Evolutionary conservation across 2,797 vertebrate genomes (phyloP), one percentile per base, ranked within the genome.

Genomic region (Notoglanidium macrostoma): DNA sequence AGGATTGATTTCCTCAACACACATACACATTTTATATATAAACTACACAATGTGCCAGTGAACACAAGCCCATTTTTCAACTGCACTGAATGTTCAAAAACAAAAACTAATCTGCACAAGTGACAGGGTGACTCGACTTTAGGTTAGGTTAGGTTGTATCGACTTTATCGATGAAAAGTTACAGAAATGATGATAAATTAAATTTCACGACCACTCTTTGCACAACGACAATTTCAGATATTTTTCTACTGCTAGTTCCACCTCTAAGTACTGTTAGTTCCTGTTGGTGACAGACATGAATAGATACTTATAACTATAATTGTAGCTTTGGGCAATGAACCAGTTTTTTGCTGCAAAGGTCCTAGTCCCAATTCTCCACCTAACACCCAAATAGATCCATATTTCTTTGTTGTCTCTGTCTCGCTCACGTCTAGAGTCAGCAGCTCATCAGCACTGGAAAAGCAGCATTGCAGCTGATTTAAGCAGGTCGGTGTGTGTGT

Each of bases 391-490:
- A 85, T 74, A 74, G 29, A 74, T 61, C 83, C 35, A 59, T 57
- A 85, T 46, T 59, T 44, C 35, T 57, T 40, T 40, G 40, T 40
- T 40, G 40, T 40, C 6, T 26, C 49, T 35, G 23, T 21, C 26
- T 49, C 26, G 54, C 55, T 76, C 70, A 76, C 17, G 11, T 21
- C 57, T 85, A 63, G 73, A 35, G 73, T 85, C 84, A 85, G 84
- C 79, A 89, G 54, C 67, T 73, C 83, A 68, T 86, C 74, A 85
- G 76, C 70, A 83, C 82, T 86, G 72, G 85, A 87, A 88, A 76
- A 49, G 55, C 54, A 83, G 44, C 74, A 87, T n/a, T 23, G 51
- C 83, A 49, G 77, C 87, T 88, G 88, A 89, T 76, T 85, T 87
- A 82, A 81, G 87, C 85, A 88, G 83, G 85, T 82, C 57, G 26